Evolutionary conservation across 2,888 invertebrate species (phyloP).

Genomic region (Ceramica pisi): DNA sequence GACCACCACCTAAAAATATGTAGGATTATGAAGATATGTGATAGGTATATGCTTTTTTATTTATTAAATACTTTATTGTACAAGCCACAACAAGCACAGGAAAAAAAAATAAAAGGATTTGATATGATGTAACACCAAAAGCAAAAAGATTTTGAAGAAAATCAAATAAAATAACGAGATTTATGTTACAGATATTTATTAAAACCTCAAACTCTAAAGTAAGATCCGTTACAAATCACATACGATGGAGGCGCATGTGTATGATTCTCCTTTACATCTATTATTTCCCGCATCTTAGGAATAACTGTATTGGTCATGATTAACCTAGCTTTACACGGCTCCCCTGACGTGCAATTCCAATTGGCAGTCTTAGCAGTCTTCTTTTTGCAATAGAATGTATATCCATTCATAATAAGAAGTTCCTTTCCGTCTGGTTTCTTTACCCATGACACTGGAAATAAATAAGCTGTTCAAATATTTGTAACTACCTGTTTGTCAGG

Average conservation of each 20-base stretch:
- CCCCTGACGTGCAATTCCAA: constrained; percentile 71
- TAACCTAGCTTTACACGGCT: constrained; percentile 65
- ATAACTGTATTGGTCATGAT: constrained; percentile 29
- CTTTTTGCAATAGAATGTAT: constrained; percentile 66
- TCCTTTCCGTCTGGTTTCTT: constrained; percentile 62
- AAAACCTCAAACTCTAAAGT: constrained; percentile 20
- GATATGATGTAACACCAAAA: background rate
- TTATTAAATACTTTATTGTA: too few relatives aligned
- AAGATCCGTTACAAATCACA: constrained; percentile 59
- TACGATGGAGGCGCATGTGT: constrained; percentile 76
- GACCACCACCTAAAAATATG: too few relatives aligned
- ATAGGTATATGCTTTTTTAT: too few relatives aligned
- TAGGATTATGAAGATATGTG: too few relatives aligned
- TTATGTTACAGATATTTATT: background rate
- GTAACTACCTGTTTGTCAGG: background rate
- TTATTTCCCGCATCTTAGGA: constrained; percentile 21
- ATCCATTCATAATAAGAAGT: constrained; percentile 65
- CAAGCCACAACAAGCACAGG: too few relatives aligned
- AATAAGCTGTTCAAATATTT: background rate
- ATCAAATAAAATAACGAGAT: background rate
- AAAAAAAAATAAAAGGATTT: background rate
- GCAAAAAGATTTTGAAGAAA: background rate
- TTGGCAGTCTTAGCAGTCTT: constrained; percentile 41
- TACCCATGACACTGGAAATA: constrained; percentile 53
- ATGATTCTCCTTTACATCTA: constrained; percentile 79